Percentiles rank a stretch among this genome's conserved stretches.
Evolutionary conservation across 2,888 invertebrate genomes (phyloP).

Genomic region (Catocala fraxini): DNA sequence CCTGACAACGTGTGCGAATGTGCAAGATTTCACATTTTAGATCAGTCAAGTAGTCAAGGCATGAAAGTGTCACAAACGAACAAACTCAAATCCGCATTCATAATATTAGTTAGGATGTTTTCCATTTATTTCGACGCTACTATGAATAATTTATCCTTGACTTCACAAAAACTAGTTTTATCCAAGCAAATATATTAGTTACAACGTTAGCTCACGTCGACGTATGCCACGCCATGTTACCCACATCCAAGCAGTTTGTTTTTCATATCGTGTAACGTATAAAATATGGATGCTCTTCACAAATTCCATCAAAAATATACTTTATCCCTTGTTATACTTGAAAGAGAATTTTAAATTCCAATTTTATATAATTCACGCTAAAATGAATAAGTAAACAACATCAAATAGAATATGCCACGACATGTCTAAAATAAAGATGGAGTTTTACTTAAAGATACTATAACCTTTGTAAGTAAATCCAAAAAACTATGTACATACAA

Average conservation of each 20-base stretch:
- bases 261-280: constrained; percentile 14
- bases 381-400: not conserved
- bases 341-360: constrained; percentile 6
- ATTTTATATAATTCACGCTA: constrained; percentile 1
- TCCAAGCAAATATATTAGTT: not conserved
- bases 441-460: too few species aligned
- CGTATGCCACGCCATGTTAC: not conserved
- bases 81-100: too few species aligned
- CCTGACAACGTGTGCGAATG: too few species aligned
- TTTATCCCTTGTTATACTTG: not conserved
- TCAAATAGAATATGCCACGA: not conserved
- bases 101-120: too few species aligned
- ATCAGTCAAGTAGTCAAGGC: too few species aligned
- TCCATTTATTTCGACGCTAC: too few species aligned
- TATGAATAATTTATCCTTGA: not conserved
- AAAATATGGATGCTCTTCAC: constrained; percentile 40
- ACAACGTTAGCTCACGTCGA: not conserved
- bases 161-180: not conserved
- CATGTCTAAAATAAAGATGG: too few species aligned
- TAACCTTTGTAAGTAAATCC: too few species aligned
- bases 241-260: not conserved
- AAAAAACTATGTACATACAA: too few species aligned
- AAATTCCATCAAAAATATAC: constrained; percentile 42
- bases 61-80: too few species aligned
- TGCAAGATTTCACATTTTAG: too few species aligned